Evolutionary conservation across 2,113 vertebrate species (phyloP), one percentile per base, ranked within the genome.

Genomic region (Prunella fulvescens): DNA sequence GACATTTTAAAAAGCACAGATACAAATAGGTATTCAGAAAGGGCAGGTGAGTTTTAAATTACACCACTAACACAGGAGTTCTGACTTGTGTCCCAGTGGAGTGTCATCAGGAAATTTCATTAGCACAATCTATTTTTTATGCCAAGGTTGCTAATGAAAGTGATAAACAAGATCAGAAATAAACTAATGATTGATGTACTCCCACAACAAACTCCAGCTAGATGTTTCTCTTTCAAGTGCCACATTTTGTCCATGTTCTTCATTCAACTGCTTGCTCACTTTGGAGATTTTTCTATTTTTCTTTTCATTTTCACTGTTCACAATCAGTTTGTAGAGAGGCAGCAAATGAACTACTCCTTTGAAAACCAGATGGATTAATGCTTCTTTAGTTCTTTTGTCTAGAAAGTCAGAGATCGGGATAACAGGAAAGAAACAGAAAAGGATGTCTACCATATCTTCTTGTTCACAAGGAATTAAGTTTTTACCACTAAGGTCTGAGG

Each of bases 151-250:
- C 64, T 91, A 85, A 92, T 67, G n/a, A 58, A 82, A 88, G 47
- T 17, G 29, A 91, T 90, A 92, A 96, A 91, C 66, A 94, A 91
- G 65, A 94, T 67, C 44, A 94, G 78, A 94, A 90, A 82, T 88
- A 94, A 91, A 90, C 33, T 85, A 71, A 65, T 72, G 44, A 57
- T 45, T 79, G 31, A 92, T 57, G 24, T 80, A 76, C 22, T 48
- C 25, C 15, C 9, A 24, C 77, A 87, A 19, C 20, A 78, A 91
- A 71, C 14, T 87, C 29, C 61, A 90, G 11, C 24, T 81, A 86
- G 19, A 67, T 26, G 29, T 54, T 87, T 74, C 48, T 56, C 74
- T 82, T 31, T 72, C 66, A 62, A 72, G 53, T 18, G 37, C 48
- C 35, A 67, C 11, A 47, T 50, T 78, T 58, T 56, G 23, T 31